phyloP scores from a whole-genome alignment of 2,888 invertebrate species.

The Pseudeuparius sepicola region DNA sequence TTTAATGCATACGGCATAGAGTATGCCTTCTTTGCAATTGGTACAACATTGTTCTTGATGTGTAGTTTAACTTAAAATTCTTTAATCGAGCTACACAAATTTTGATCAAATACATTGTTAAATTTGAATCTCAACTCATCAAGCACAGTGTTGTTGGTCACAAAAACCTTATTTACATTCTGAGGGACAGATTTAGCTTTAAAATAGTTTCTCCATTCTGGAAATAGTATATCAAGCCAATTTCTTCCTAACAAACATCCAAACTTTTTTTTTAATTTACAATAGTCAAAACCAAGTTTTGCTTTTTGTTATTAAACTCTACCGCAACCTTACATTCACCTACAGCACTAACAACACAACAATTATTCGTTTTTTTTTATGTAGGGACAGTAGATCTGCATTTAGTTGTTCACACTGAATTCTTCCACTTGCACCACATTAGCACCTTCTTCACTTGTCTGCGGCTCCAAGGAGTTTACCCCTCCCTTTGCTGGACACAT shows the following conservation, averaged over 20 bases:
- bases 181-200: not conserved
- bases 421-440: too few species aligned
- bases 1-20: conserved; percentile 3
- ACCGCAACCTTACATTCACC: conserved; percentile 2
- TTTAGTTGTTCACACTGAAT: not conserved
- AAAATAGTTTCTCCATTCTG: not conserved
- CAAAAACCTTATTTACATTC: not conserved
- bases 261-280: not conserved
- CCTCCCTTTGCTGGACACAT: not conserved
- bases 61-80: conserved; percentile 8
- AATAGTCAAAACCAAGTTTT: not conserved
- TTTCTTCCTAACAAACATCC: not conserved
- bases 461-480: not conserved
- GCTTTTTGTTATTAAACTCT: not conserved
- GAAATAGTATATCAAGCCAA: conserved; percentile 1
- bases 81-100: conserved; percentile 6
- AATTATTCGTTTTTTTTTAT: not conserved
- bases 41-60: conserved; percentile 1
- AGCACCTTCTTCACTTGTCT: too few species aligned
- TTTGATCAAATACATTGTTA: conserved; percentile 6
- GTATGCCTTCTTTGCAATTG: not conserved
- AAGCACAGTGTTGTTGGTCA: not conserved
- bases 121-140: not conserved
- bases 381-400: not conserved
- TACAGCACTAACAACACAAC: not conserved